These are phyloP conservation scores for Hephaestus fuliginosus DNA, from an alignment of 2,797 vertebrate genomes.

Conservation along the genomic window DNA sequence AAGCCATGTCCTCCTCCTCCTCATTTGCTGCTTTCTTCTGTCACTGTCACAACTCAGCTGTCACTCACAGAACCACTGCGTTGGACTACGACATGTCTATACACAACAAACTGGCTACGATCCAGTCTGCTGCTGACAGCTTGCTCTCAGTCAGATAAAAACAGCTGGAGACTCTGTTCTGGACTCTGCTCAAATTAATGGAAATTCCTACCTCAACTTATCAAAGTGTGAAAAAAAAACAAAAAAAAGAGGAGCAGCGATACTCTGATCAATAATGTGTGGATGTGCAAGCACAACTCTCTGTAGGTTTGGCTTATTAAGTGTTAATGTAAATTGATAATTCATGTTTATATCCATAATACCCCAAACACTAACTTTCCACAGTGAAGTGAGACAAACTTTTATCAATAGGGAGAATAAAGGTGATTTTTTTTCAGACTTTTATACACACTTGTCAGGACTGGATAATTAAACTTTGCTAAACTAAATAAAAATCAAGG, in stretches of 20 bases:
- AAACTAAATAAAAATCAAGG: constrained; percentile 24
- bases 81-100: neutral
- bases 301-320: neutral
- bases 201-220: constrained; percentile 7
- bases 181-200: constrained; percentile 13
- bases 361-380: neutral
- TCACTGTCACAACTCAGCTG: neutral
- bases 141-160: constrained; percentile 21
- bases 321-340: neutral
- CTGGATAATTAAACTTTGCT: constrained; percentile 32
- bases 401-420: constrained; percentile 5
- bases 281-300: neutral
- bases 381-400: neutral
- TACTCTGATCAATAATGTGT: neutral
- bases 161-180: constrained; percentile 11
- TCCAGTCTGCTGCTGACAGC: constrained; percentile 16
- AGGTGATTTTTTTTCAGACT: constrained; percentile 1
- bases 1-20: neutral
- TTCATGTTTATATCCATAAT: neutral
- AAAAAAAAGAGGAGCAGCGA: neutral
- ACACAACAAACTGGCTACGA: constrained; percentile 1
- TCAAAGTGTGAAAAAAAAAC: neutral
- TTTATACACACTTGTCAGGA: constrained; percentile 10
- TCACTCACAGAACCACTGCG: constrained; percentile 18
- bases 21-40: neutral